These are phyloP conservation scores for Cyclopterus lumpus DNA, from an alignment of 2,797 vertebrate species.

Conservation along the genomic window DNA sequence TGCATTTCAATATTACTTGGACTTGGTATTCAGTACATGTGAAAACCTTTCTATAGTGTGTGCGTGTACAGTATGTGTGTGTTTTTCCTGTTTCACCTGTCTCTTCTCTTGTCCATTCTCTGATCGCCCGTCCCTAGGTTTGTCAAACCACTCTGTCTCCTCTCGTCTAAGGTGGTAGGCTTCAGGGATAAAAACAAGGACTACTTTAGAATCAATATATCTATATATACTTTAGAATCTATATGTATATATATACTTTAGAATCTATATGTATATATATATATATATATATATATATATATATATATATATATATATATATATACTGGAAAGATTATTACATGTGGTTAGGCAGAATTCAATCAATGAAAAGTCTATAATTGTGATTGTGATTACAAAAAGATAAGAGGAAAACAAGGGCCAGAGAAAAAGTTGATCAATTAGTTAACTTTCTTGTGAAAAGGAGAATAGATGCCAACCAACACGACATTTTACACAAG, in stretches of 20 bases:
- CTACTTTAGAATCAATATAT: slow-evolving; percentile 72
- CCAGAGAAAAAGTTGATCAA: neutral
- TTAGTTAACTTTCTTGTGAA: slow-evolving; percentile 2
- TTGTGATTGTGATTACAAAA: neutral
- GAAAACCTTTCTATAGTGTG: neutral
- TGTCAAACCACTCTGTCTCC: slow-evolving; percentile 99
- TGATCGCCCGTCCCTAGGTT: slow-evolving; percentile 91
- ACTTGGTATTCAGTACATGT: neutral
- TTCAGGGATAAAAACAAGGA: slow-evolving; percentile 85
- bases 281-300: too few relatives aligned
- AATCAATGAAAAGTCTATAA: neutral
- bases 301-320: too few relatives aligned
- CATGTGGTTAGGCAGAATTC: slow-evolving; percentile 8
- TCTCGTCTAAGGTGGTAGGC: slow-evolving; percentile 96
- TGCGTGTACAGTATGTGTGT: neutral
- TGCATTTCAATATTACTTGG: slow-evolving; percentile 21
- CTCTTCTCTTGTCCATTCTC: slow-evolving; percentile 92
- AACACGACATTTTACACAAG: slow-evolving; percentile 12
- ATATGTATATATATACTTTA: too few relatives aligned
- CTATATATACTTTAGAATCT: too few relatives aligned
- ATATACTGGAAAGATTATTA: slow-evolving; percentile 14
- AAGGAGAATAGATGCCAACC: slow-evolving; percentile 19
- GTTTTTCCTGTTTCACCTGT: slow-evolving; percentile 83
- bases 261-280: too few relatives aligned
- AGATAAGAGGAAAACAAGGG: slow-evolving; percentile 6